Base-by-base conservation (phyloP, 2,113 vertebrate species). In the Epinephelus moara region DNA sequence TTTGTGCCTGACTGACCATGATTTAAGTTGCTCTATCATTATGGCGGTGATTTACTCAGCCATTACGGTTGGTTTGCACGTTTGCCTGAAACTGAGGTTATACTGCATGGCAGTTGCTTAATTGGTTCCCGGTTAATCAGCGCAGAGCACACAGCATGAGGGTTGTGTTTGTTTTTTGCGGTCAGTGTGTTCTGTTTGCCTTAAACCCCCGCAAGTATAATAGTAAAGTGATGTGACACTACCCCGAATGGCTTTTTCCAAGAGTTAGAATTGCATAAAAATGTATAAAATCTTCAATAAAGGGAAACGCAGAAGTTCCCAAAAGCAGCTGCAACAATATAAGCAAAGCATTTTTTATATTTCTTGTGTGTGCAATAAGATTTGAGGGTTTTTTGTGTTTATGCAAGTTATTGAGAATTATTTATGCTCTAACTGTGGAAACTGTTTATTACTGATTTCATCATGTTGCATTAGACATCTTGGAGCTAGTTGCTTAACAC, bases 61-160 rank as follows among this genome's bases (percentile, higher is more conserved):
- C 21, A 61, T 69, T 55, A 47, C 13, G 13, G 40, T 55, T 42
- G 53, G 42, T 74, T 83, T 49, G 40, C 70, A 25, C 17, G 33
- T 79, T 72, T 56, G 37, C 55, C 64, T n/a, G 18, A 75, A 84
- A 81, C 61, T 27, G n/a, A 62, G 37, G 23, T 72, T 77, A 56
- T 17, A 40, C 12, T 47, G 19, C 14, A 18, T 33, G 17, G 37
- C 42, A 72, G 52, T 9, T 33, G 18, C 23, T 76, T 83, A 87
- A 91, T 86, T 81, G 75, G 63, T 66, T 69, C 45, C 84, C 59
- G 60, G 56, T 75, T 84, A 78, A 88, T 88, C 80, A 78, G 68
- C 2, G 14, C 21, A 7, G 23, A 45, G 33, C 4, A 6, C 12
- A 63, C 21, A 57, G 69, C 42, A 56, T 21, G 33, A 60, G 55